A percentile compares a stretch with the other conserved stretches of the same genome.
Evolutionary conservation across 2,888 invertebrate genomes (phyloP).

Genomic region (Bombyx huttoni): DNA sequence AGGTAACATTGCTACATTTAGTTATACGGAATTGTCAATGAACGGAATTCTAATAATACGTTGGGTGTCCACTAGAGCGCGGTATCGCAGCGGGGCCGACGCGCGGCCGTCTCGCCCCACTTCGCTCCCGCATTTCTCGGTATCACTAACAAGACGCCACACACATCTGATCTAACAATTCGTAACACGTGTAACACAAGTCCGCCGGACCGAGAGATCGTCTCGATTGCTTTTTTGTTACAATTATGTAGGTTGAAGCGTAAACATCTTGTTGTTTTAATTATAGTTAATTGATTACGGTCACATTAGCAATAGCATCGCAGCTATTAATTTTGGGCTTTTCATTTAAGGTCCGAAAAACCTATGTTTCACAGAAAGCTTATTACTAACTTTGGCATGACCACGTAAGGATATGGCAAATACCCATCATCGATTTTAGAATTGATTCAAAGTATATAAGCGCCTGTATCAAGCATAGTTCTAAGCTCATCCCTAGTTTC

Average conservation of each 20-base stretch:
- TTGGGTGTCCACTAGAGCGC: neutral
- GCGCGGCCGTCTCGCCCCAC: slow-evolving; percentile 20
- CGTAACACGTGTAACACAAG: slow-evolving; percentile 46
- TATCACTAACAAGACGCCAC: slow-evolving; percentile 18
- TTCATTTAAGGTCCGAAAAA: too few relatives aligned
- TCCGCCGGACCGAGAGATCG: slow-evolving; percentile 17
- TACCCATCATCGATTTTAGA: too few relatives aligned
- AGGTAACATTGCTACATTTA: neutral
- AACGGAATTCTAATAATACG: neutral
- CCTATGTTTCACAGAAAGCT: too few relatives aligned
- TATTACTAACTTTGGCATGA: too few relatives aligned
- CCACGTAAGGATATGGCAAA: too few relatives aligned
- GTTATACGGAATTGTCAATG: neutral
- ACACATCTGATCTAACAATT: slow-evolving; percentile 38
- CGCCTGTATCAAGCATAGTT: too few relatives aligned
- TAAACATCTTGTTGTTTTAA: slow-evolving; percentile 14
- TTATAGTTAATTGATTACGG: neutral
- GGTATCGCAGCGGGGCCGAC: neutral
- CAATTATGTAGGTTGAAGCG: slow-evolving; percentile 36
- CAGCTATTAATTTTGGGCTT: too few relatives aligned
- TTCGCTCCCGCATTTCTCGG: slow-evolving; percentile 30
- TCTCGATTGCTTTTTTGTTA: slow-evolving; percentile 26
- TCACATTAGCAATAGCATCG: neutral
- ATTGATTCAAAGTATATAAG: too few relatives aligned
- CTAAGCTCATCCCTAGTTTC: too few relatives aligned